Evolutionary conservation across 2,797 vertebrate genomes (phyloP), one percentile per base, ranked within the genome.

Genomic region (Mormyrops attenuatus): DNA sequence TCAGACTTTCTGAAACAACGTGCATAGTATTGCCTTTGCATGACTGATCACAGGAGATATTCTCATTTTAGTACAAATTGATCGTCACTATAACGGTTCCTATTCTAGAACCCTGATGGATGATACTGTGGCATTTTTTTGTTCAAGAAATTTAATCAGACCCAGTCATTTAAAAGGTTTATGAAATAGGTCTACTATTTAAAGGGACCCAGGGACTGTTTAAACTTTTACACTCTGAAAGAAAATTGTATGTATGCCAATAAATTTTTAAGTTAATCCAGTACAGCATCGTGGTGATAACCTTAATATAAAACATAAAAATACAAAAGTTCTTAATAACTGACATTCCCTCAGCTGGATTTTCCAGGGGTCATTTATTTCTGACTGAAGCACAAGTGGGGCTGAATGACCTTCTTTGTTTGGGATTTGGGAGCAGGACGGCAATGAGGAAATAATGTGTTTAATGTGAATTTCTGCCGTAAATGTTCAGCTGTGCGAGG

Each of bases 381-480:
- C 22, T 88, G 22, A 41, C 55, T 22, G 60, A 88, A 89, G 88
- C 22, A 53, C 44, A 44, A 53, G 1, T 34, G 82, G 38, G 89
- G 88, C 69, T 88, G 87, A 34, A 88, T 69, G 90, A 90, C 88
- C 90, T 73, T 55, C 84, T 80, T 91, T 91, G 90, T 90, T 89
- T 91, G 92, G 91, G 91, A 91, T 89, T 49, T 88, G 88, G 66
- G 84, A 49, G 22, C 69, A 77, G 69, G 69, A 38, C 69, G 34
- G 69, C 69, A 17, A 77, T 20, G 69, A 77, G 69, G 69, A 77
- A 77, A 77, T 66, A 77, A 77, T 41, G 69, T 77, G 69, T 77
- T 77, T 77, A 77, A 77, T 20, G 69, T 77, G 15, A 77, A 77
- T 77, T 41, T 77, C 69, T 77, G 69, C 69, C 41, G 69, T 41